These are phyloP conservation scores for Lepus oiostolus DNA, from an alignment of 2,797 vertebrate species.

Conservation along the genomic window DNA sequence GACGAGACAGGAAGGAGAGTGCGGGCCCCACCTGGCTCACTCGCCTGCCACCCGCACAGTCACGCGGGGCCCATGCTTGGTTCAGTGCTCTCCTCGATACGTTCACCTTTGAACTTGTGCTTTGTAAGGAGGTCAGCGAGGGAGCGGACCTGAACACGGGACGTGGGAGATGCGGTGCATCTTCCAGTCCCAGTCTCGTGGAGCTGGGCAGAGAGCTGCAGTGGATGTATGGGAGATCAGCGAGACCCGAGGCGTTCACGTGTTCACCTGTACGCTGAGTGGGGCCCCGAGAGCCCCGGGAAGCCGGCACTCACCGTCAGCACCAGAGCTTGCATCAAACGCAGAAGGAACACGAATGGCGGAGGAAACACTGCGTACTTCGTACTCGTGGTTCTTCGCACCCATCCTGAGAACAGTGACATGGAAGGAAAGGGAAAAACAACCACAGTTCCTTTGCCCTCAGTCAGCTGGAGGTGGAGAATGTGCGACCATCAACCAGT, in stretches of 20 bases:
- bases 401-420: neutral
- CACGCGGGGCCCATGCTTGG: neutral
- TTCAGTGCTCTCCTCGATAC: neutral
- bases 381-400: neutral
- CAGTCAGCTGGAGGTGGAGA: neutral
- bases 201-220: neutral
- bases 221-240: neutral
- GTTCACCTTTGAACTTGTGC: neutral
- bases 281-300: neutral
- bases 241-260: neutral
- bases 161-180: neutral
- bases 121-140: neutral
- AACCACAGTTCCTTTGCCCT: neutral
- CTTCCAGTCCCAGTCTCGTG: neutral
- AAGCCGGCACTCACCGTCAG: neutral
- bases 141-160: rapidly evolving
- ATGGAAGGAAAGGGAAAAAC: neutral
- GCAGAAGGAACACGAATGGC: neutral
- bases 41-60: neutral
- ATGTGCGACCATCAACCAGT: neutral
- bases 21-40: neutral
- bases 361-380: neutral
- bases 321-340: neutral
- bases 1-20: neutral
- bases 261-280: too few species aligned